Percentiles rank a stretch among this genome's conserved stretches.
phyloP scores from a whole-genome alignment of 1,140 invertebrate species.

The Anagrus nilaparvatae region DNA sequence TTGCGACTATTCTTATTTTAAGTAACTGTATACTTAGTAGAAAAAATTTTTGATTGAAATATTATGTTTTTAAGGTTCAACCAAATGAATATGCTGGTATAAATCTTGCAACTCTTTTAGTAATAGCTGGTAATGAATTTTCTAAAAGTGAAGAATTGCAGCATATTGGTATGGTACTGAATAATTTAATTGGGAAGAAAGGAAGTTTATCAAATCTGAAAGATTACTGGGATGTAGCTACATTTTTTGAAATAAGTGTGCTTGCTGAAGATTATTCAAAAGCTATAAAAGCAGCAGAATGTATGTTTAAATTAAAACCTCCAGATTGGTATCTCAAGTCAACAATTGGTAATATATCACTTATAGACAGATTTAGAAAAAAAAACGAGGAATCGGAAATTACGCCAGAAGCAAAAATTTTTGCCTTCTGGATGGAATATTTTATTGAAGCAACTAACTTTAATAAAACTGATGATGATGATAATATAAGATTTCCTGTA shows the following conservation, averaged over 20 bases:
- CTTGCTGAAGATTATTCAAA: conserved; percentile 95
- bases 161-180: conserved; percentile 87
- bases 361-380: conserved; percentile 89
- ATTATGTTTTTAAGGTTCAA: conserved; percentile 56
- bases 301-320: conserved; percentile 98
- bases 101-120: conserved; percentile 93
- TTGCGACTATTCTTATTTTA: conserved; percentile 4
- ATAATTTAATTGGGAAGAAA: conserved; percentile 97
- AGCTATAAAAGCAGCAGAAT: conserved; percentile 94
- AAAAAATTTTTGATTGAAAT: conserved; percentile 4
- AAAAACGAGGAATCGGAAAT: conserved; percentile 57
- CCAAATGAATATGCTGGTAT: conserved; percentile 99
- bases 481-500: conserved; percentile 83
- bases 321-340: conserved; percentile 98
- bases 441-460: conserved; percentile 90
- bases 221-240: conserved; percentile 99
- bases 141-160: conserved; percentile 83
- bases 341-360: conserved; percentile 93
- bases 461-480: conserved; percentile 50
- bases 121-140: conserved; percentile 96
- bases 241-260: conserved; percentile 98
- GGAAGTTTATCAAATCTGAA: conserved; percentile 84
- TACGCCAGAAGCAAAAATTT: conserved; percentile 76
- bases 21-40: not conserved
- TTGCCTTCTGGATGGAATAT: conserved; percentile 98